Conservation (phyloP, 2,888 invertebrate species). For the Steinernema hermaphroditum region DNA sequence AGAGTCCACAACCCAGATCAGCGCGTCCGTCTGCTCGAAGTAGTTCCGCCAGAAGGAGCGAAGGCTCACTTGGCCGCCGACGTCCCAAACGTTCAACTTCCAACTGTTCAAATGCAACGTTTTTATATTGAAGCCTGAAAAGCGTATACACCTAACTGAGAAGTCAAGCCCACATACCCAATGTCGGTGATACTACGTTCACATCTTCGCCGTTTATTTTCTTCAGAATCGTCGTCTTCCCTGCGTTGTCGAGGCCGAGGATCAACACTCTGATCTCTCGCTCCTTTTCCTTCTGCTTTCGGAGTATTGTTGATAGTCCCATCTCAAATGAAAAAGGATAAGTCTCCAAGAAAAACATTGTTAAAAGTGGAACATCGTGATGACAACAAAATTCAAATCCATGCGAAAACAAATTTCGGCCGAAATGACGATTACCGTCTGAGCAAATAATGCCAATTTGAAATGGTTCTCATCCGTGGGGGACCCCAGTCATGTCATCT, state of each 20-base stretch:
- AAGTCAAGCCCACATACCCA: conserved; percentile 68
- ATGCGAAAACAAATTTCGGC: no score
- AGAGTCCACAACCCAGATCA: conserved; percentile 98
- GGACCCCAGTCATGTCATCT: no score
- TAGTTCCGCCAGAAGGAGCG: conserved; percentile 99
- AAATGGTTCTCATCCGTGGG: no score
- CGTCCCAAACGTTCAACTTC: conserved; percentile 97
- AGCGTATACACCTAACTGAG: conserved; percentile 26
- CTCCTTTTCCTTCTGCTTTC: conserved; percentile 95
- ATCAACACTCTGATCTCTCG: conserved; percentile 95
- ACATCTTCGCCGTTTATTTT: conserved; percentile 90
- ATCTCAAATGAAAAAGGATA: conserved; percentile 74
- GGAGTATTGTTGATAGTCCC: conserved; percentile 92
- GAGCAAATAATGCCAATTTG: no score
- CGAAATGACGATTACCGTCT: no score
- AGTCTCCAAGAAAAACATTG: no score
- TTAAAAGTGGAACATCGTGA: no score
- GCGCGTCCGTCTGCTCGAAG: conserved; percentile 93
- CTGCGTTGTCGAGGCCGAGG: conserved; percentile 97
- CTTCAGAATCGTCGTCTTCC: conserved; percentile 96
- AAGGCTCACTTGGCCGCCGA: conserved; percentile 95
- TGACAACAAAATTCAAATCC: no score
- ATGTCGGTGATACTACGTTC: conserved; percentile 91
- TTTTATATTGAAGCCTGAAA: conserved; percentile 95
- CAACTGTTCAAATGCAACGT: conserved; percentile 84